A percentile compares a stretch with the other conserved stretches of the same genome.
phyloP scores from a whole-genome alignment of 2,888 invertebrate species.

The Plagodis pulveraria region DNA sequence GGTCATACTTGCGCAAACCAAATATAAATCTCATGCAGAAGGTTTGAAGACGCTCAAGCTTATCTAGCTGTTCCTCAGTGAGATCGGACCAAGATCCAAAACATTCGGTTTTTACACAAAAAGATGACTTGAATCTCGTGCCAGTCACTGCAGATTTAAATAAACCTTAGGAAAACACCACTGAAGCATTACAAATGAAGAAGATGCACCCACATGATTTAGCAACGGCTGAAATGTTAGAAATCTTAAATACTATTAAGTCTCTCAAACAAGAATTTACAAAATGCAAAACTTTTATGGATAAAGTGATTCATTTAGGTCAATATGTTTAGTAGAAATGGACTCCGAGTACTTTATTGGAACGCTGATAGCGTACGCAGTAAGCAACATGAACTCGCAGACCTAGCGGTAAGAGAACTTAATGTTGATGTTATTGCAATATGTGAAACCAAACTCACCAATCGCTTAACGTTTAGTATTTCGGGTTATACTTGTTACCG shows the following conservation, averaged over 20 bases:
- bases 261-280: conserved; percentile 4
- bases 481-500: too few species aligned
- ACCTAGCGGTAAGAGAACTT: too few species aligned
- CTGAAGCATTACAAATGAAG: not conserved
- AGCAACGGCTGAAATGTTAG: conserved; percentile 8
- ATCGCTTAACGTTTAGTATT: not conserved
- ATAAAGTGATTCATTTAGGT: conserved; percentile 2
- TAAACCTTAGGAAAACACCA: not conserved
- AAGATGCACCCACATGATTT: not conserved
- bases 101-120: not conserved
- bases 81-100: not conserved
- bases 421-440: too few species aligned
- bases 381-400: too few species aligned
- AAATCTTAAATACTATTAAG: not conserved
- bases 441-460: not conserved
- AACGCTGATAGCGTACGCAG: too few species aligned
- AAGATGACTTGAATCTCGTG: not conserved
- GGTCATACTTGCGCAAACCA: too few species aligned
- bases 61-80: too few species aligned
- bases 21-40: too few species aligned
- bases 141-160: not conserved
- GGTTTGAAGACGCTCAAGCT: too few species aligned
- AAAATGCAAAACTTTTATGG: conserved; percentile 9
- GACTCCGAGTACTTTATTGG: not conserved
- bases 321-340: conserved; percentile 1